Evolutionary conservation across 2,113 vertebrate species (phyloP), one percentile per base, ranked within the genome.

Genomic region (Hyperopisus bebe): DNA sequence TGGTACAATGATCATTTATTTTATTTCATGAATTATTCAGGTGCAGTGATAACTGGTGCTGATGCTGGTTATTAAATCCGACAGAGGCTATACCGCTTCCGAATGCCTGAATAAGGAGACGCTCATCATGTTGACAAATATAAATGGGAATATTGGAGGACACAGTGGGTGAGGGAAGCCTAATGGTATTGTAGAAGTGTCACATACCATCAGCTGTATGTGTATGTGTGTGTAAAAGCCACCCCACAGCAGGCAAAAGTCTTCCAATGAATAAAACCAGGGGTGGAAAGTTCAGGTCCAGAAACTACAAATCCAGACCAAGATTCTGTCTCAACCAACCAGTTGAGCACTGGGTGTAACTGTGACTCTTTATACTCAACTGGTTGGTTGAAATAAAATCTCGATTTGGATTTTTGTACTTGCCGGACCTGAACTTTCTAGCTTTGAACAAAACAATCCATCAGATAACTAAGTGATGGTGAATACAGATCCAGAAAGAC

Each of bases 11-110:
- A 84, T 46, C 42, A 84, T 84, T 84, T 47, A n/a, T 47, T 44
- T 82, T n/a, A 84, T n/a, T 84, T 47, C 82, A 84, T 84, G 39
- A 84, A 84, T 84, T 84, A n/a, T 46, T 47, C 44, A 84, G 24
- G 3, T 8, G 9, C 44, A 84, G 82, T 44, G 4, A 84, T 84
- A 84, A n/a, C 82, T 47, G 44, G 21, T 2, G 8, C 44, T 46
- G 74, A 42, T 31, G 6, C 35, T 42, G 35, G 35, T 42, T 77
- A 77, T 77, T 19, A 42, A 42, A 39, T 80, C n/a, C 10, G 17
- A 39, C 74, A 15, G 11, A 80, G 31, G 35, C 70, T 39, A 39
- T 5, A 74, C 66, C 11, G 15, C 39, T 42, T 13, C 31, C 1
- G 11, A 42, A 15, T 42, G 74, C 4, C 74, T 17, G 31, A 80